phyloP scores from a whole-genome alignment of 53 echinoderm and acorn worm species.

The Luidia sarsii region DNA sequence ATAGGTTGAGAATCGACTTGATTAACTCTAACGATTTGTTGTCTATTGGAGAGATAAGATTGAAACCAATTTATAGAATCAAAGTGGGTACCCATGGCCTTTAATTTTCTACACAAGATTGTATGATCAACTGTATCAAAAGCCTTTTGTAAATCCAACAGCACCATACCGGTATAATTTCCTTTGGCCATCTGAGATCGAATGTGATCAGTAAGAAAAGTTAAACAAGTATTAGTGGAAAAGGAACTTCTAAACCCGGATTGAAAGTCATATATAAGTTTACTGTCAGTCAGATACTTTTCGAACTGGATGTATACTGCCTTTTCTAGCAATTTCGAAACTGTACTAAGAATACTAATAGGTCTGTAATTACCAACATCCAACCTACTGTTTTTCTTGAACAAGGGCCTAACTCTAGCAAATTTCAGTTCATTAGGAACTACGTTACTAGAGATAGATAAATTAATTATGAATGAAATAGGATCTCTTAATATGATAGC shows the following conservation, averaged over 20 bases:
- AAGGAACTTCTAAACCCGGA: constrained; percentile 55
- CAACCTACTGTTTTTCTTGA: constrained; percentile 47
- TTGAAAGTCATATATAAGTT: constrained; percentile 27
- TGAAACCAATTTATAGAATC: constrained; percentile 45
- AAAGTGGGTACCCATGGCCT: constrained; percentile 35
- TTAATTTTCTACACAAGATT: constrained; percentile 59
- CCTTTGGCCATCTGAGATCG: constrained; percentile 45
- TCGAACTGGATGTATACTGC: constrained; percentile 43
- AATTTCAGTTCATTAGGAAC: constrained; percentile 50
- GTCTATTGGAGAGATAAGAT: constrained; percentile 56
- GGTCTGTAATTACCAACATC: constrained; percentile 66
- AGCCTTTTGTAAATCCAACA: constrained; percentile 63
- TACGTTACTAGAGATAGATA: constrained; percentile 40
- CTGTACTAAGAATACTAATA: constrained; percentile 41
- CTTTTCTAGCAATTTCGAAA: constrained; percentile 45
- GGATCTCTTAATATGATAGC: constrained; percentile 33
- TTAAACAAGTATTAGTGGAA: constrained; percentile 52
- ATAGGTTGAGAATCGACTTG: constrained; percentile 25
- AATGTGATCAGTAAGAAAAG: constrained; percentile 53
- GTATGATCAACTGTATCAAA: constrained; percentile 57
- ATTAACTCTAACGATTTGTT: constrained; percentile 55
- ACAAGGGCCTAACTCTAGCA: constrained; percentile 41
- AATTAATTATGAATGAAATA: constrained; percentile 45
- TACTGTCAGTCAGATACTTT: constrained; percentile 38
- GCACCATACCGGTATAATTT: constrained; percentile 52